Conservation (phyloP, 1,140 invertebrate species). For the Tachypleus tridentatus region DNA sequence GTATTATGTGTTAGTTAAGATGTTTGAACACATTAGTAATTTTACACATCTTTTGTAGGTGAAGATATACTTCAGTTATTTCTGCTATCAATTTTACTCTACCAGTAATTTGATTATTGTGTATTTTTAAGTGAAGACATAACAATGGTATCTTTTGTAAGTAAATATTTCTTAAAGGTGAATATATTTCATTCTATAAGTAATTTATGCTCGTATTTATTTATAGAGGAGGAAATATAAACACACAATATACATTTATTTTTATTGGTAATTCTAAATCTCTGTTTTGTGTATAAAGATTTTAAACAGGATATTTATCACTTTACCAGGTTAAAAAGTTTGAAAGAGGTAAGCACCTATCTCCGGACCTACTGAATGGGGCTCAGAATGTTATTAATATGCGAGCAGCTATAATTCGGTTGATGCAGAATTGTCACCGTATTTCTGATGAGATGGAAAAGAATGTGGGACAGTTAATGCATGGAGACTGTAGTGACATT, state of each 20-base stretch:
- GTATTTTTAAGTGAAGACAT: too few relatives aligned
- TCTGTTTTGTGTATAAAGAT: neutral
- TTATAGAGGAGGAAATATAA: too few relatives aligned
- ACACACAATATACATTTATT: slow-evolving; percentile 5
- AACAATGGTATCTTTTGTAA: too few relatives aligned
- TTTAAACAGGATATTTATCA: neutral
- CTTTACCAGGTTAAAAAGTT: slow-evolving; percentile 31
- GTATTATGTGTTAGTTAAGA: too few relatives aligned
- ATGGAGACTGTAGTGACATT: slow-evolving; percentile 21
- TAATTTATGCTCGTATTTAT: too few relatives aligned
- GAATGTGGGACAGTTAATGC: slow-evolving; percentile 34
- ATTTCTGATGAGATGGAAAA: slow-evolving; percentile 36
- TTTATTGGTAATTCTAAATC: slow-evolving; percentile 7
- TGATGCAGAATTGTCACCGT: slow-evolving; percentile 41
- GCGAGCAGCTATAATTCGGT: slow-evolving; percentile 33
- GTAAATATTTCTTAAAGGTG: too few relatives aligned
- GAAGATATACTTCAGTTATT: too few relatives aligned
- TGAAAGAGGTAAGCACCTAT: slow-evolving; percentile 29
- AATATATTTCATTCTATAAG: too few relatives aligned
- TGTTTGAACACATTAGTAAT: too few relatives aligned
- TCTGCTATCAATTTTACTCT: too few relatives aligned
- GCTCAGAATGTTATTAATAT: slow-evolving; percentile 37
- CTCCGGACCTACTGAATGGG: slow-evolving; percentile 34
- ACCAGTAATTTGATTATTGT: too few relatives aligned
- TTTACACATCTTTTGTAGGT: too few relatives aligned